Base-by-base conservation (phyloP, 2,888 invertebrate species). In the Alcis repandata region DNA sequence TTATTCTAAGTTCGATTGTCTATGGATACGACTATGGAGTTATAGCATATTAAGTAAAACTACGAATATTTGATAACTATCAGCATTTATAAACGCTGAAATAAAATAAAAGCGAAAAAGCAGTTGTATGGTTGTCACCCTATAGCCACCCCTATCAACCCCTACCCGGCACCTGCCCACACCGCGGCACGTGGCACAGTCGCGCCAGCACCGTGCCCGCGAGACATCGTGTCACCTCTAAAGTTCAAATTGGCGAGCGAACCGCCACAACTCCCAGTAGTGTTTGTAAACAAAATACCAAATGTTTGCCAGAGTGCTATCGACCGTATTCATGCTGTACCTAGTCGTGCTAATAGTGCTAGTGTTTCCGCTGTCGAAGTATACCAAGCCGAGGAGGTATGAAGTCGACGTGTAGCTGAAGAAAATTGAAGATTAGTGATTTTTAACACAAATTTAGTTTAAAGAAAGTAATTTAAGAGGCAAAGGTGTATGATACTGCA, bases 301-400 rank as follows among this genome's bases (percentile, higher is more conserved):
- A 76, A 86, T 88, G 83, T 74, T 91, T 46, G 79, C 84, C 3
- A 79, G 84, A 40, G 70, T 91, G 8, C 65, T 91, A 56, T 86
- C 92, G 0, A 86, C 89, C 0, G 63, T 90, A 20, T 89, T 93
- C 67, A 83, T 92, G 80, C 73, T 91, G 11, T 93, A 92, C 74
- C 75, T 93, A 46, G 80, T 93, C 66, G 83, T 89, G 45, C 71
- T 92, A n/a, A 65, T 91, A 0, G 80, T 91, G 6, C 67, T 92
- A 7, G 80, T 91, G 45, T 92, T 93, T 67, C 91, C 92, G 11
- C 70, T 92, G 67, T 92, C 92, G 2, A 90, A 87, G 66, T 91
- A 92, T 70, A 86, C 80, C 11, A 86, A 79, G 52, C 71, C 73
- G 11, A 76, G 41, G 32, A 54, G 58, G 22, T 43, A 48, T 32